These are phyloP conservation scores for Lamproptera curius DNA, from an alignment of 2,888 invertebrate genomes.

Conservation along the genomic window DNA sequence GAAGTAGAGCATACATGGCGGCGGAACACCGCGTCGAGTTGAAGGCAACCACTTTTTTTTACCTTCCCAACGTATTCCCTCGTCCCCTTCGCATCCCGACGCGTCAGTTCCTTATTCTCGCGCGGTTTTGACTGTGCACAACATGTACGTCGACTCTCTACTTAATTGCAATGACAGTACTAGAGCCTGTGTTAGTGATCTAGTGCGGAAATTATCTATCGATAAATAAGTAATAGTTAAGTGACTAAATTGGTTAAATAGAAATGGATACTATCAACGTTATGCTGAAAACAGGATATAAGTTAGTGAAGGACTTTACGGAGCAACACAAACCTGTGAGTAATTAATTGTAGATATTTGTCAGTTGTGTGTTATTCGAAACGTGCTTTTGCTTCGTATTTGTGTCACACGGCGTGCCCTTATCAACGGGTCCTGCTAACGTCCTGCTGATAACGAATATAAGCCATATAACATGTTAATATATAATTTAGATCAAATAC, in stretches of 20 bases:
- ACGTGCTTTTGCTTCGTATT: background rate
- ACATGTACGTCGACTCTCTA: conserved; percentile 49
- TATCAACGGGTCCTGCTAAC: conserved; percentile 8
- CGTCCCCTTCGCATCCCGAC: conserved; percentile 59
- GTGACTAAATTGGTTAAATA: too few relatives aligned
- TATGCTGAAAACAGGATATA: conserved; percentile 66
- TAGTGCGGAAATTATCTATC: too few relatives aligned
- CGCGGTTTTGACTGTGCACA: conserved; percentile 46
- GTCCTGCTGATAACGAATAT: conserved; percentile 8
- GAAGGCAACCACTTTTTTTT: conserved; percentile 69
- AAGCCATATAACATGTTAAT: background rate
- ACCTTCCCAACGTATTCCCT: conserved; percentile 65
- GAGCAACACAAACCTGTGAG: conserved; percentile 64
- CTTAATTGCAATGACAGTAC: background rate
- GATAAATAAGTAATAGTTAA: too few relatives aligned
- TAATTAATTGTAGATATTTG: conserved; percentile 26
- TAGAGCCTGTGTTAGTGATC: background rate
- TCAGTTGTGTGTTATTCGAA: conserved; percentile 9
- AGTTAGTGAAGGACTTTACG: conserved; percentile 66
- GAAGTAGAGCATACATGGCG: conserved; percentile 60
- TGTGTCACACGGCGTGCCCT: conserved; percentile 4
- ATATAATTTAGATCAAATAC: background rate
- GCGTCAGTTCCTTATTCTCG: conserved; percentile 66
- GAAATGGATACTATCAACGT: conserved; percentile 63
- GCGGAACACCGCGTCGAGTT: conserved; percentile 43